Evolutionary conservation across 1,140 invertebrate genomes (phyloP), one percentile per base, ranked within the genome.

Genomic region (Condylostylus longicornis): DNA sequence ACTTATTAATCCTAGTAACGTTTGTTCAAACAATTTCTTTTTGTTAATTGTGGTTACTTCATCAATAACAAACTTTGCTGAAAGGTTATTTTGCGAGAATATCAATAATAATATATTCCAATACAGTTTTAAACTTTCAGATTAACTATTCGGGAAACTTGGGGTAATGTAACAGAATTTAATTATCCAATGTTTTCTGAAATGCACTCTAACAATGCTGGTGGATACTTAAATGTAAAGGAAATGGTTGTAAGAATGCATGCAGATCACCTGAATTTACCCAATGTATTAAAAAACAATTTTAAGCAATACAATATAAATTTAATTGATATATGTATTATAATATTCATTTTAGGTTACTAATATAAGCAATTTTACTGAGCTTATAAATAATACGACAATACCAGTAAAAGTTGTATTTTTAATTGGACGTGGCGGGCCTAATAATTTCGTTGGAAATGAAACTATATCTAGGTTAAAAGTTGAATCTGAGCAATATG

Each of bases 31-130:
- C 54, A 63, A 50, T 32, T 51, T 49, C 6, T 76, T 79, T 49
- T 56, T 86, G 14, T 58, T 85, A 5, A 73, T 87, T 36, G 67
- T 83, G 13, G 72, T 86, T 2, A 80, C 74, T 50, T 83, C 82
- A 0, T 69, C 76, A 7, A 71, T 79, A 1, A 48, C 51, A 1
- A 77, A 86, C 61, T 69, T 77, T 40, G 67, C 74, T 20, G 65
- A 68, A 29, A 63, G 57, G 46, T 48, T 12, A 4, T 32, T 18
- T 12, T 15, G 29, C 7, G 12, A n/a, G 29, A 7, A 13, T 6
- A 6, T 5, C 12, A n/a, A 13, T 17, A 32, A 32, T 13, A 17
- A 32, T 2, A 32, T 15, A 15, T 4, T 15, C 3, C 18, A 32
- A 13, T 6, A 15, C 12, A 31, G 13, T 36, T 23, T 35, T 32